Evolutionary conservation across 2,113 vertebrate species (phyloP), one percentile per base, ranked within the genome.

Genomic region (Cichladusa arquata): DNA sequence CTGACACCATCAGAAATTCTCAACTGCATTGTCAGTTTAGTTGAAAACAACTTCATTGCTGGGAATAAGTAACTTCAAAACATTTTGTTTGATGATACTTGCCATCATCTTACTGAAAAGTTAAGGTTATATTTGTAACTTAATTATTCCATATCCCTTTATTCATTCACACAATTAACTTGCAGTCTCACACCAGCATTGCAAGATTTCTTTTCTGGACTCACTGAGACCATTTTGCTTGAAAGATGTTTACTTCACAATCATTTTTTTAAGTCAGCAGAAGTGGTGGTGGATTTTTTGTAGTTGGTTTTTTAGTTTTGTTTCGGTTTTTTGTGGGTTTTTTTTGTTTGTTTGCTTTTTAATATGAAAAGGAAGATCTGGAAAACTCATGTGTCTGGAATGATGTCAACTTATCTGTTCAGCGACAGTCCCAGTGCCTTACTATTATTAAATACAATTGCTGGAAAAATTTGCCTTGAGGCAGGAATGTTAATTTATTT

Each of bases 371-470:
- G 72, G 72, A 92, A 81, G 61, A 56, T 79, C 58, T 94, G 88
- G 72, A 88, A 94, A 94, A 64, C 51, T 65, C 19, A 14, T 81
- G 6, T 79, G 13, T 72, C 40, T 84, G 70, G 44, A 88, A 90
- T 65, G 47, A 50, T 88, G 81, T 80, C 40, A 60, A 34, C 65
- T 95, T 89, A 71, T 94, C 90, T 90, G 29, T 51, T 91, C 72
- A 87, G 57, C 70, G 82, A 9, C 61, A 76, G 34, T 58, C 26
- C 20, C 61, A 62, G 47, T 79, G 23, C 36, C 66, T 87, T 85
- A 28, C 78, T 96, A 76, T 93, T 90, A 67, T 82, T 91, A 76
- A 94, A 90, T 90, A 85, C 81, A 93, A 72, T 82, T 93, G 70
- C 70, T 90, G 92, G 92, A 53, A 92, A 92, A 92, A 90, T n/a